A percentile compares a stretch with the other conserved stretches of the same genome.
Conservation (phyloP, 1,140 invertebrate species). For the Cydia amplana region DNA sequence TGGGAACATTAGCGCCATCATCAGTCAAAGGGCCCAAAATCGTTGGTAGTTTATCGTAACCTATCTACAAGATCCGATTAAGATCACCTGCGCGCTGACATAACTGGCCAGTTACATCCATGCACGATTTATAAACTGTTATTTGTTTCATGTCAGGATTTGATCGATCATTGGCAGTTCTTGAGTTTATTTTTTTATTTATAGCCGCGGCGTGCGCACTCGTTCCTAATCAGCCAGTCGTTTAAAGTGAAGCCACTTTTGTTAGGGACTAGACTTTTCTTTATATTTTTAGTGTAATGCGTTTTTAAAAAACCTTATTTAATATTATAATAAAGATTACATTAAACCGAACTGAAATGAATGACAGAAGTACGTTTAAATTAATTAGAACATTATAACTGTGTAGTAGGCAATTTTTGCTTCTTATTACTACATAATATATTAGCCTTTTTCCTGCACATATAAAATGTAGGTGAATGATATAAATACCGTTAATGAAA, state of each 20-base stretch:
- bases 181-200: constrained; percentile 57
- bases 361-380: too few species aligned
- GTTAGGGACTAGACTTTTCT: neutral
- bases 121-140: constrained; percentile 56
- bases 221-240: constrained; percentile 28
- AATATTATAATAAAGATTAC: too few species aligned
- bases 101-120: constrained; percentile 22
- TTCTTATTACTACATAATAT: too few species aligned
- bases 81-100: constrained; percentile 18
- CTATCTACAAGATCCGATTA: constrained; percentile 20
- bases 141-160: constrained; percentile 75
- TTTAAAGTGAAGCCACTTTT: neutral
- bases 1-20: neutral
- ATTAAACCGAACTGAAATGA: too few species aligned
- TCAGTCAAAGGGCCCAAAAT: neutral
- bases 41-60: neutral
- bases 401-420: too few species aligned
- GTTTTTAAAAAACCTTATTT: too few species aligned
- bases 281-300: neutral
- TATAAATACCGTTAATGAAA: too few species aligned
- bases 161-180: constrained; percentile 68
- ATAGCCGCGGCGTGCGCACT: constrained; percentile 41
- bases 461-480: too few species aligned
- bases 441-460: too few species aligned
- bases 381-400: too few species aligned